These are phyloP conservation scores for Papilio helenus DNA, from an alignment of 1,140 invertebrate species.

Conservation along the genomic window DNA sequence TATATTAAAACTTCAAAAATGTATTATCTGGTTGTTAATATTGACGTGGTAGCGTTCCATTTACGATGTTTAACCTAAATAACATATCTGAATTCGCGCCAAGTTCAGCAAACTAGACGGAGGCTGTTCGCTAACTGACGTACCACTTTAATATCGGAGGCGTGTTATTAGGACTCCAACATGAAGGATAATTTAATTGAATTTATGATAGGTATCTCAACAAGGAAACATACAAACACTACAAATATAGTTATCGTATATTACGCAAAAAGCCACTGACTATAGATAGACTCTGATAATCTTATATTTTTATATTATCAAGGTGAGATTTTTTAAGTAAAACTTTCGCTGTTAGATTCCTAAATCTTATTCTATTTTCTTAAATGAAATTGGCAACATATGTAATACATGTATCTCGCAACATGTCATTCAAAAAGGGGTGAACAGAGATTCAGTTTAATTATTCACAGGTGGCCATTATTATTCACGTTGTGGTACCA, in stretches of 20 bases:
- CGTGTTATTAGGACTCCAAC: neutral
- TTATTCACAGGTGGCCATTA: conserved; percentile 4
- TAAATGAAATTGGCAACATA: neutral
- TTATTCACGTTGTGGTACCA: conserved; percentile 23
- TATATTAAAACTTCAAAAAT: neutral
- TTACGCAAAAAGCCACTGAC: no score
- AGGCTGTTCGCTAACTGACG: neutral
- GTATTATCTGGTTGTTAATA: neutral
- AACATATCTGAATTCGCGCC: conserved; percentile 21
- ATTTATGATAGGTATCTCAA: neutral
- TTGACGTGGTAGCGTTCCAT: neutral
- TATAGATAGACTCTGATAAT: no score
- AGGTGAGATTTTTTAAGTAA: no score
- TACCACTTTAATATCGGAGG: neutral
- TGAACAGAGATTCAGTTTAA: conserved; percentile 13
- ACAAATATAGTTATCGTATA: no score
- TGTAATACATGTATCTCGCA: neutral
- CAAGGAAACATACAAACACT: neutral
- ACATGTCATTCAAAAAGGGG: neutral
- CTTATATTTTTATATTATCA: no score
- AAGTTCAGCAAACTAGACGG: conserved; percentile 14
- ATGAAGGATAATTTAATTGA: neutral
- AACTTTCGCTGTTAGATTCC: no score
- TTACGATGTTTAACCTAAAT: conserved; percentile 26
- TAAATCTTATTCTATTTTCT: neutral